phyloP scores from a whole-genome alignment of 1,140 invertebrate species.

The Calephelis nemesis region DNA sequence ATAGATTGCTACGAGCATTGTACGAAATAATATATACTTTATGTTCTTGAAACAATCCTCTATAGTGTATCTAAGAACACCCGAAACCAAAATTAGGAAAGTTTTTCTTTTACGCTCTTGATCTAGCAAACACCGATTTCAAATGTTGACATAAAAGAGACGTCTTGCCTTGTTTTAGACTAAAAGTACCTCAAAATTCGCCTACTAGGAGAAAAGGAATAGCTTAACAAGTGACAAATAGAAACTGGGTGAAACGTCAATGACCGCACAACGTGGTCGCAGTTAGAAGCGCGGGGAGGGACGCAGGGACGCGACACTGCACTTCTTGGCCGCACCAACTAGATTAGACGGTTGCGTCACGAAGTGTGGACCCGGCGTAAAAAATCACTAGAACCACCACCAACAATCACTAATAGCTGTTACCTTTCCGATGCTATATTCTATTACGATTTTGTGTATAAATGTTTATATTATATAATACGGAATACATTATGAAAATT shows the following conservation, averaged over 20 bases:
- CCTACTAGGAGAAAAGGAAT: constrained; percentile 46
- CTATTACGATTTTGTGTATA: constrained; percentile 20
- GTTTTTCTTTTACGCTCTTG: too few relatives aligned
- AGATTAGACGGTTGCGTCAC: constrained; percentile 77
- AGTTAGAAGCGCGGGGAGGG: constrained; percentile 65
- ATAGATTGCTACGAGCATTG: too few relatives aligned
- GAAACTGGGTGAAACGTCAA: constrained; percentile 78
- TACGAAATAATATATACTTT: too few relatives aligned
- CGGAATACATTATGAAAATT: constrained; percentile 49
- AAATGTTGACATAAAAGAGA: constrained; percentile 42
- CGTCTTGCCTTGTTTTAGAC: background rate
- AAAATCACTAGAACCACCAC: constrained; percentile 44
- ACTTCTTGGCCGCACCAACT: constrained; percentile 76
- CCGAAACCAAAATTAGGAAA: too few relatives aligned
- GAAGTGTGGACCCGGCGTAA: constrained; percentile 50
- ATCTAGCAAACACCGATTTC: constrained; percentile 26
- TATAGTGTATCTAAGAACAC: too few relatives aligned
- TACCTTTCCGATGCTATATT: background rate
- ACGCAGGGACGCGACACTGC: constrained; percentile 76
- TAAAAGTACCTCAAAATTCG: constrained; percentile 6
- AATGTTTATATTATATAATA: constrained; percentile 40
- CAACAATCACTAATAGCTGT: constrained; percentile 11
- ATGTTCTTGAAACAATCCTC: too few relatives aligned
- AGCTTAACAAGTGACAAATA: constrained; percentile 69
- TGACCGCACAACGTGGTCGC: constrained; percentile 68